Evolutionary conservation across 2,113 vertebrate genomes (phyloP), one percentile per base, ranked within the genome.

Genomic region (Tringa solitaria): DNA sequence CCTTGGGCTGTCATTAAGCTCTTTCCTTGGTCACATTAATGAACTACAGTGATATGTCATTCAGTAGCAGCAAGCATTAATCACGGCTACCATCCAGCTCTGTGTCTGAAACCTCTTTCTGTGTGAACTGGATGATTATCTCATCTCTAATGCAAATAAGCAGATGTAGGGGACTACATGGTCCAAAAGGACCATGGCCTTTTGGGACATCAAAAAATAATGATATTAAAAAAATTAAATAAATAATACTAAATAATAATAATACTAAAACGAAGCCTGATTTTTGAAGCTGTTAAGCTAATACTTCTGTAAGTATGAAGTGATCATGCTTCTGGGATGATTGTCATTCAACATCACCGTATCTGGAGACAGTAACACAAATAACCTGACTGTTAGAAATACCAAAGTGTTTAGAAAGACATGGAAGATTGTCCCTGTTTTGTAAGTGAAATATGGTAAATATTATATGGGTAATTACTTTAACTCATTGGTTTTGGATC

Each of bases 81-180:
- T 70, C 68, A 70, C 20, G 79, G 51, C 24, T 89, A 33, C 39
- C 50, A 35, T 41, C 51, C 57, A n/a, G 27, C 19, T 57, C 19
- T 57, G 22, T 17, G 65, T 41, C 50, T 26, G 61, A 80, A 75
- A 22, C 22, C 22, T 83, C 28, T n/a, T 28, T 48, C 57, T 46
- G n/a, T 65, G 50, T 10, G 35, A 74, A 32, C 43, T 35, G 23
- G 46, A 27, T 41, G n/a, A 33, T 37, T 93, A 46, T 41, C 2
- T 0, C 19, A 30, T 27, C 26, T 70, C 53, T 72, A n/a, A 32
- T 61, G 46, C 51, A 50, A 65, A 65, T 67, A 65, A n/a, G 59
- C 33, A 35, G 69, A 15, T 1, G 3, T 23, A 61, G 48, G 23
- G 27, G 11, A 16, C 59, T n/a, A 24, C 0, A 0, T 48, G 41